Evolutionary conservation across 2,888 invertebrate species (phyloP).

Genomic region (Argyresthia goedartella): DNA sequence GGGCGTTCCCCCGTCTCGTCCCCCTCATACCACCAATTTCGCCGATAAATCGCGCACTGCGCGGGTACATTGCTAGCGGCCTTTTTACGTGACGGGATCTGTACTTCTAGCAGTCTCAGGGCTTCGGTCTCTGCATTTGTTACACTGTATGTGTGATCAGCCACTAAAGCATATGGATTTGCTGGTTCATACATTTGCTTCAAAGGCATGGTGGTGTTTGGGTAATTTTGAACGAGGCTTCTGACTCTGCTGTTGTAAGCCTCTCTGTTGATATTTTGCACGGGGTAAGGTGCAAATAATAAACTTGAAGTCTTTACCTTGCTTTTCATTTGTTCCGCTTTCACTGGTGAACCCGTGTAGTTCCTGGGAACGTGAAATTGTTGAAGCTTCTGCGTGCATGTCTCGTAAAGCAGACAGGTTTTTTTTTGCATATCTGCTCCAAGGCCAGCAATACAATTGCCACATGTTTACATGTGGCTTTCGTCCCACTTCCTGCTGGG

Average conservation of each 20-base stretch:
- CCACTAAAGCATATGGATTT: conserved; percentile 7
- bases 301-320: neutral
- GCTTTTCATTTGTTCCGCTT: neutral
- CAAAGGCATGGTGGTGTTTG: conserved; percentile 6
- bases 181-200: conserved; percentile 8
- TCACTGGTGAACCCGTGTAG: neutral
- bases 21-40: too few species aligned
- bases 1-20: too few species aligned
- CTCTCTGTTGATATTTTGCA: neutral
- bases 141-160: conserved; percentile 6
- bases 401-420: neutral
- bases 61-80: too few species aligned
- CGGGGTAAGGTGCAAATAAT: neutral
- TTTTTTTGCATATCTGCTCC: neutral
- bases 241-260: neutral
- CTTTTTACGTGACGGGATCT: too few species aligned
- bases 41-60: too few species aligned
- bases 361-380: neutral
- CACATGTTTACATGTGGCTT: neutral
- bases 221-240: neutral
- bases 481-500: neutral
- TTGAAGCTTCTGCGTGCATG: neutral
- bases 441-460: neutral
- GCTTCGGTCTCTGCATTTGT: neutral
- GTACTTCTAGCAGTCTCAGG: neutral